phyloP scores from a whole-genome alignment of 2,888 invertebrate genomes.

The Crocallis elinguaria region DNA sequence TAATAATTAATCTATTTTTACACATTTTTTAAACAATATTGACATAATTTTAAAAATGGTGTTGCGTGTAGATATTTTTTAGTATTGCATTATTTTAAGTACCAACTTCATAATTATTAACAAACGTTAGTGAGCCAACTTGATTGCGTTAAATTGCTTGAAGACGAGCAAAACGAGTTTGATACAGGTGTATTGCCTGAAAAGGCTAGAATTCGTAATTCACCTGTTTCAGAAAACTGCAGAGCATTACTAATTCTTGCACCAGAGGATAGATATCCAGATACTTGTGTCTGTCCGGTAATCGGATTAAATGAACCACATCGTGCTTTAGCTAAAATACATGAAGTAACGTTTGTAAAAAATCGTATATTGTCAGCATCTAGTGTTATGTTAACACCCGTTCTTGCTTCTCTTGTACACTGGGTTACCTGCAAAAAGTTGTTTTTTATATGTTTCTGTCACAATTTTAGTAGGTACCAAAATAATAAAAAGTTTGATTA shows the following conservation, averaged over 20 bases:
- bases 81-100: not conserved
- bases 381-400: conserved; percentile 74
- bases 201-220: conserved; percentile 83
- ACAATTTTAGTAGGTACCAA: no score
- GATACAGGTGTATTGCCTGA: conserved; percentile 77
- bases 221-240: conserved; percentile 82
- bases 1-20: not conserved
- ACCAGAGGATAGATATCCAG: conserved; percentile 69
- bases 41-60: not conserved
- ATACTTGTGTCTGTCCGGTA: conserved; percentile 86
- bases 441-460: no score
- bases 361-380: conserved; percentile 82
- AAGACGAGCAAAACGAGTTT: conserved; percentile 81
- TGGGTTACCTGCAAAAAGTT: conserved; percentile 73
- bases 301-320: conserved; percentile 87
- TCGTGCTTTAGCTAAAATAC: conserved; percentile 86
- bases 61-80: not conserved
- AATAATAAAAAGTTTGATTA: conserved; percentile 42
- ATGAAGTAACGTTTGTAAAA: conserved; percentile 87
- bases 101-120: conserved; percentile 36
- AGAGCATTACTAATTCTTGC: conserved; percentile 80
- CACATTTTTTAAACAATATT: not conserved
- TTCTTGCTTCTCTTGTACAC: conserved; percentile 81
- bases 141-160: conserved; percentile 80
- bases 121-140: conserved; percentile 78